These are phyloP conservation scores for Hyles vespertilio DNA, from an alignment of 1,140 invertebrate species.

Conservation along the genomic window DNA sequence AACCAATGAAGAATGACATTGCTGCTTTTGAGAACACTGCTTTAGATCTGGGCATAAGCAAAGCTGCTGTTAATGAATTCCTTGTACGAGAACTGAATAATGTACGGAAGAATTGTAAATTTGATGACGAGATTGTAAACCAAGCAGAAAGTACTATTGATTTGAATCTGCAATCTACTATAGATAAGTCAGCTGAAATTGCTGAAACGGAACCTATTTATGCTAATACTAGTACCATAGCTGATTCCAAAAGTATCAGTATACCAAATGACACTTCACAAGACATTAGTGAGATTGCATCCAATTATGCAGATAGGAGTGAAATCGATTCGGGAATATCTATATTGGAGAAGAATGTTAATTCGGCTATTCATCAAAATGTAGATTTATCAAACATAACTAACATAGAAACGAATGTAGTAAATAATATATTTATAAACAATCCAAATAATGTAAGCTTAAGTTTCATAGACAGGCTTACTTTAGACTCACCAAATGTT, in stretches of 20 bases:
- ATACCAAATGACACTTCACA: neutral
- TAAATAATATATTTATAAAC: conserved; percentile 58
- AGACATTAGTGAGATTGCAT: neutral
- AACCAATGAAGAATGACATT: conserved; percentile 57
- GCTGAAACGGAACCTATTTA: conserved; percentile 45
- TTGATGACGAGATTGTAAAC: conserved; percentile 16
- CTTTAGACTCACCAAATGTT: conserved; percentile 53
- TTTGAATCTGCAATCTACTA: neutral
- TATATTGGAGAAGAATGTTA: conserved; percentile 41
- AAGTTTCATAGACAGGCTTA: conserved; percentile 70
- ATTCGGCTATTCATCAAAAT: neutral
- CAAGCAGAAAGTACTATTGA: neutral
- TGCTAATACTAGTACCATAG: conserved; percentile 36
- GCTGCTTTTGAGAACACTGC: conserved; percentile 66
- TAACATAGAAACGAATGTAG: conserved; percentile 51
- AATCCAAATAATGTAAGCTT: conserved; percentile 60
- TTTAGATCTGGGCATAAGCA: conserved; percentile 61
- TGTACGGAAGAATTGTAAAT: conserved; percentile 58
- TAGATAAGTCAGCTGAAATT: neutral
- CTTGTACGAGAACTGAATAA: conserved; percentile 62
- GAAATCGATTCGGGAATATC: conserved; percentile 58
- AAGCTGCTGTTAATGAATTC: conserved; percentile 59
- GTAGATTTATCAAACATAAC: conserved; percentile 36
- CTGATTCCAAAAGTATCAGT: neutral
- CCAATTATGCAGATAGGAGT: neutral